phyloP scores from a whole-genome alignment of 2,888 invertebrate species.

The Tromatobia lineatoria region DNA sequence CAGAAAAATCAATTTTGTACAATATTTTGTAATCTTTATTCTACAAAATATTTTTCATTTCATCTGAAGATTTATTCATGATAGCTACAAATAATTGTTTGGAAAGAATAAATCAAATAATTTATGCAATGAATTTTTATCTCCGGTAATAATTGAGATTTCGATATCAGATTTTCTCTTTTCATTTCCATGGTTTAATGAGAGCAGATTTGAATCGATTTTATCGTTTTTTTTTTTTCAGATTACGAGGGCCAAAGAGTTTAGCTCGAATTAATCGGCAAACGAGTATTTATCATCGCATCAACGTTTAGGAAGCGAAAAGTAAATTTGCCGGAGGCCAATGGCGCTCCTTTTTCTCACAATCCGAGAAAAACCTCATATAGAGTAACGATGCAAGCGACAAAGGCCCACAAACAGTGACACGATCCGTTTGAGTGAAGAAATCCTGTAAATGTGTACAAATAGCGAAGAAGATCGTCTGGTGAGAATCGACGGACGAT shows the following conservation, averaged over 20 bases:
- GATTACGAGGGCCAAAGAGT: conserved; percentile 65
- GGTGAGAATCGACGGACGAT: conserved; percentile 39
- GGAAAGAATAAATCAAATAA: too few species aligned
- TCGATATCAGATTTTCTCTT: background rate
- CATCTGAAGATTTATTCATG: too few species aligned
- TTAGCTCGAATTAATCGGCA: conserved; percentile 41
- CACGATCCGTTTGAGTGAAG: conserved; percentile 45
- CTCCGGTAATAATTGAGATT: too few species aligned
- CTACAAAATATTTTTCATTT: too few species aligned
- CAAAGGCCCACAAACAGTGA: conserved; percentile 59
- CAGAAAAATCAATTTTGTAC: too few species aligned
- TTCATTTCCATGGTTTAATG: background rate
- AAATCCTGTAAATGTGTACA: conserved; percentile 75
- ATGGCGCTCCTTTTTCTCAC: conserved; percentile 13
- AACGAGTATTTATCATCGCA: conserved; percentile 30
- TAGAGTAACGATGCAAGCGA: conserved; percentile 62
- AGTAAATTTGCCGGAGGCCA: conserved; percentile 31
- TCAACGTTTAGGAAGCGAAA: conserved; percentile 31
- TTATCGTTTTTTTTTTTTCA: conserved; percentile 41
- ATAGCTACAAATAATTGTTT: too few species aligned
- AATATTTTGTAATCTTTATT: too few species aligned
- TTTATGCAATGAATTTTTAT: too few species aligned
- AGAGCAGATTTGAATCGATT: background rate
- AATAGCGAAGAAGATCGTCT: conserved; percentile 57
- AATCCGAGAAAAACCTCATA: conserved; percentile 25